phyloP scores from a whole-genome alignment of 2,797 vertebrate genomes.

The Natrix natrix region DNA sequence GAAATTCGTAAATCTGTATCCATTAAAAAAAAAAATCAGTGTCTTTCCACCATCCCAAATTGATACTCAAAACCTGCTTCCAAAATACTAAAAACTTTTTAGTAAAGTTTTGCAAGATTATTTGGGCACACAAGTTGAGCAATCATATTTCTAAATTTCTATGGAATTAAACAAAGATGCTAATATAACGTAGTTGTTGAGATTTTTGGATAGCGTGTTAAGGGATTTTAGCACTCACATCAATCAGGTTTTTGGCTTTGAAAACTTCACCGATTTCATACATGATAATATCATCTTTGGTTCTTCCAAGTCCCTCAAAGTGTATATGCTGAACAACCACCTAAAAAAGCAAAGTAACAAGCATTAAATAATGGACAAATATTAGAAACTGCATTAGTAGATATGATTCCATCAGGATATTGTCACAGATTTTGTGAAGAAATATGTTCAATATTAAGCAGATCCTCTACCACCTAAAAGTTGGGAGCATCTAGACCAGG shows the following conservation, averaged over 20 bases:
- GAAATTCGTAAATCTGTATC: neutral
- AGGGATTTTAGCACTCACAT: slow-evolving; percentile 75
- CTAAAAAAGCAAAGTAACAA: slow-evolving; percentile 63
- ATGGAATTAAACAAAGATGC: neutral
- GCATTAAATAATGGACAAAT: neutral
- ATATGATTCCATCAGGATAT: neutral
- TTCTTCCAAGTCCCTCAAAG: slow-evolving; percentile 91
- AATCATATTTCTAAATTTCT: neutral
- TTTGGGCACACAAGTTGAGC: neutral
- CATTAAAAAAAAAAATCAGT: neutral
- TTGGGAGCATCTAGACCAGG: neutral
- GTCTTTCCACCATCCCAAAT: neutral
- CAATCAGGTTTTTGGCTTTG: slow-evolving; percentile 91
- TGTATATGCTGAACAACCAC: slow-evolving; percentile 94
- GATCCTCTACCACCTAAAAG: neutral
- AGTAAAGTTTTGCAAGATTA: neutral
- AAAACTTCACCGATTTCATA: slow-evolving; percentile 93
- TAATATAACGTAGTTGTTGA: neutral
- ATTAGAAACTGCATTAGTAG: neutral
- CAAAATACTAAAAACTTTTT: neutral
- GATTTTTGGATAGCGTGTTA: neutral
- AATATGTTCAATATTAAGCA: neutral
- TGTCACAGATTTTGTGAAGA: neutral
- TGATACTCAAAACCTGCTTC: neutral
- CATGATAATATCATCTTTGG: slow-evolving; percentile 92